Evolutionary conservation across 2,113 vertebrate genomes (phyloP).

Genomic region (Himantopus leucocephalus): DNA sequence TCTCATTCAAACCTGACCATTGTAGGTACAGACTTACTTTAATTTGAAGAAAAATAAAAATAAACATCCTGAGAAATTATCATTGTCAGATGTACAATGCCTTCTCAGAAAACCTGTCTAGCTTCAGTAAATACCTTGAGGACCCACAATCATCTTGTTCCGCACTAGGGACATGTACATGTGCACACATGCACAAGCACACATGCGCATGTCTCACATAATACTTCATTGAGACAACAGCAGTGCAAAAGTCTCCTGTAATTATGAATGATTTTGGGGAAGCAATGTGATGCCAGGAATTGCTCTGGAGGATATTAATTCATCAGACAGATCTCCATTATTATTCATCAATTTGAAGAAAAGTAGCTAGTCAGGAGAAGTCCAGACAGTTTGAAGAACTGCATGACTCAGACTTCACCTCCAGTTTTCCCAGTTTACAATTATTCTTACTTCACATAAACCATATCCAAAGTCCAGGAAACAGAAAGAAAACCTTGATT

Average conservation of each 20-base stretch:
- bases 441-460: background rate
- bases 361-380: background rate
- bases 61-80: background rate
- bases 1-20: background rate
- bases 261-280: background rate
- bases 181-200: rapidly evolving
- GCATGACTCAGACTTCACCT: rapidly evolving
- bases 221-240: background rate
- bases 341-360: background rate
- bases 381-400: background rate
- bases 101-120: background rate
- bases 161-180: rapidly evolving
- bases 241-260: background rate
- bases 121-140: background rate
- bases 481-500: background rate
- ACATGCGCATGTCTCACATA: rapidly evolving
- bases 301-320: background rate
- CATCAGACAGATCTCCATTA: background rate
- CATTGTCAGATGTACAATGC: rapidly evolving
- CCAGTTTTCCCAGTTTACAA: background rate
- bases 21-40: rapidly evolving
- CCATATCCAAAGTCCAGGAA: background rate
- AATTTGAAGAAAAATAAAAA: background rate
- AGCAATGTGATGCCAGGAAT: background rate
- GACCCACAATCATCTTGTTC: background rate